Base-by-base conservation (phyloP, 2,888 invertebrate genomes). In the Pseudococcus viburni region DNA sequence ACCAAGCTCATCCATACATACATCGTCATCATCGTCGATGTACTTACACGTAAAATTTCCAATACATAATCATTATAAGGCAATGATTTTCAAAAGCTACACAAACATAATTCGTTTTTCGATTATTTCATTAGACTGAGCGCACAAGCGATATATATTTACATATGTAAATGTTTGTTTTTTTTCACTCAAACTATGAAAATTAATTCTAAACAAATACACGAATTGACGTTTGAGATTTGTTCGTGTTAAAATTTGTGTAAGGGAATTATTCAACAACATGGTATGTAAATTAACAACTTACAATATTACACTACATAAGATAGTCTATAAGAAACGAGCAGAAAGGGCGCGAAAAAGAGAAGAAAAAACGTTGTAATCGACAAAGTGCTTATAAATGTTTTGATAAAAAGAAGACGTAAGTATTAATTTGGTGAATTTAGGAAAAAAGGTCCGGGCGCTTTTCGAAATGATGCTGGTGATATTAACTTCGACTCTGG, bases 351-450 rank as follows among this genome's bases (percentile, higher is more conserved):
- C 80, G 80, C 80, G 80, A 83, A 83, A 83, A 83, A 46, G 46
- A 83, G 9, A 64, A 19, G 8, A 64, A 19, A 64, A 19, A 19
- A 22, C 19, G 80, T 46, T 83, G 80, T 83, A 83, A 46, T 83
- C n/a, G 80, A 83, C 80, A 83, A 83, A 83, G 80, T 83, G 80
- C 80, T 83, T 83, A 85, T 59, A 85, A 85, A 85, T 64, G 85
- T 59, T 85, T 85, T 59, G 39, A 85, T 85, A 85, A 85, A 85
- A 64, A 85, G 55, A 64, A 59, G 84, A 85, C 64, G 42, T 85
- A 55, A 64, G 64, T 42, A 42, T 85, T 85, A 85, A 85, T 85
- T 85, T 85, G 59, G 85, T 85, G 64, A 85, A 85, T 85, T 85
- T 85, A 64, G 42, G 84, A 55, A 42, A 84, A 51, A 59, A 84